Conservation (phyloP, 2,113 vertebrate genomes). For the Leuciscus idus region DNA sequence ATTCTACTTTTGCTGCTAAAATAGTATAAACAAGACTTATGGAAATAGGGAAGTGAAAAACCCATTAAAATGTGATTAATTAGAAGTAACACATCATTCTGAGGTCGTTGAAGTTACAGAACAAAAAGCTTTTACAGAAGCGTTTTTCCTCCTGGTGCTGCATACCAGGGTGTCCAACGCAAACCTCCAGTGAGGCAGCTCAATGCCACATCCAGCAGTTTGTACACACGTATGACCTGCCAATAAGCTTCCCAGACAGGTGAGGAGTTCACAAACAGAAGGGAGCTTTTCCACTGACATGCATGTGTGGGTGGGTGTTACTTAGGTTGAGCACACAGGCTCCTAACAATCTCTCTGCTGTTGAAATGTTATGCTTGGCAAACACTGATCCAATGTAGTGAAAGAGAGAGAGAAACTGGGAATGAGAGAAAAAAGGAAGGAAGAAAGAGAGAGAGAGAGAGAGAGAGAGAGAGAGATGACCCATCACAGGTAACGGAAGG, state of each 20-base stretch:
- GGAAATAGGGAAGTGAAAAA: constrained; percentile 22
- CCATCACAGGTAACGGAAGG: constrained; percentile 20
- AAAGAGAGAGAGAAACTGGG: constrained; percentile 14
- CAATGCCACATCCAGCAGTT: not conserved
- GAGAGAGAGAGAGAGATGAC: not conserved
- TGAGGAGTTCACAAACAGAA: constrained; percentile 54
- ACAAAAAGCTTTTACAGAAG: constrained; percentile 24
- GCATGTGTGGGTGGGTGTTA: constrained; percentile 28
- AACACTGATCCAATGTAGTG: constrained; percentile 41
- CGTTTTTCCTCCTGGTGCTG: not conserved
- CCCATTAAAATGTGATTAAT: constrained; percentile 5
- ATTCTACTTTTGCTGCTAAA: not conserved
- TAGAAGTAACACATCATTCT: constrained; percentile 23
- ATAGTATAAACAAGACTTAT: constrained; percentile 20
- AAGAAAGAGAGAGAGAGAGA: not conserved
- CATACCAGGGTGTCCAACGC: not conserved
- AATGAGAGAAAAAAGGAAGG: constrained; percentile 36
- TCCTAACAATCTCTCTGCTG: constrained; percentile 66
- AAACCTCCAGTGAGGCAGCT: not conserved
- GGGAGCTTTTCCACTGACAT: constrained; percentile 57
- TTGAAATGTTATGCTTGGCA: constrained; percentile 73
- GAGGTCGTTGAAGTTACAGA: constrained; percentile 4
- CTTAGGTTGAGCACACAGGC: constrained; percentile 61
- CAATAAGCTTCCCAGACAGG: constrained; percentile 52
- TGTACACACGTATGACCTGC: constrained; percentile 24